A percentile compares a stretch with the other conserved stretches of the same genome.
Evolutionary conservation across 2,113 vertebrate genomes (phyloP).

Genomic region (Psephotus haematonotus): DNA sequence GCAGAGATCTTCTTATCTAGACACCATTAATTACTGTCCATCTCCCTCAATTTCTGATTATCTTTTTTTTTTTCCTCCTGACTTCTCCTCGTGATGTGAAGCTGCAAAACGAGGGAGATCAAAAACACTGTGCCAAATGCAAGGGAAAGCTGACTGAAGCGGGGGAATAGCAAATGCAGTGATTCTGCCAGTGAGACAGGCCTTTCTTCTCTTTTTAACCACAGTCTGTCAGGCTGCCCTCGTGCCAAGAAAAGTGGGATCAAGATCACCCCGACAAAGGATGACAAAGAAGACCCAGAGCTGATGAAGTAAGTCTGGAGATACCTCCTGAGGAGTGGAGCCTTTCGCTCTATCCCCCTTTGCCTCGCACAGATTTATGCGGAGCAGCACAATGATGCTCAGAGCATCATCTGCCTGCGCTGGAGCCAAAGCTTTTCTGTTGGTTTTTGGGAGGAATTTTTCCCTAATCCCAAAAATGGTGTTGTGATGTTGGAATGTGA

Average conservation of each 20-base stretch:
- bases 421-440: background rate
- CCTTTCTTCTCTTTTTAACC: conserved; percentile 64
- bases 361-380: accelerated
- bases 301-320: conserved; percentile 94
- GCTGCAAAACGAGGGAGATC: conserved; percentile 54
- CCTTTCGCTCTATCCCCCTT: background rate
- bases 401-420: accelerated
- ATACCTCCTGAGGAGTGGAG: background rate
- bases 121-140: conserved; percentile 41
- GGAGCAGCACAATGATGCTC: background rate
- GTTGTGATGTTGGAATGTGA: background rate
- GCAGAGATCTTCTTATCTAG: conserved; percentile 64
- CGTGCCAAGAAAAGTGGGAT: conserved; percentile 99
- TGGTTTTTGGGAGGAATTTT: background rate
- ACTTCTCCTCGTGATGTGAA: conserved; percentile 43
- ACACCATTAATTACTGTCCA: conserved; percentile 63
- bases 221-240: conserved; percentile 98
- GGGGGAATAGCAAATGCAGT: background rate
- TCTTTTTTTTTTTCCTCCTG: background rate
- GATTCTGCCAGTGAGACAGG: conserved; percentile 29
- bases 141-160: conserved; percentile 16
- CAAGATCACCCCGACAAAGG: conserved; percentile 94
- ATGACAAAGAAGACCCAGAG: conserved; percentile 98
- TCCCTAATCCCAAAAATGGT: background rate
- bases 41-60: conserved; percentile 27